Conservation (phyloP, 2,888 invertebrate species). For the Lutraria lutraria region DNA sequence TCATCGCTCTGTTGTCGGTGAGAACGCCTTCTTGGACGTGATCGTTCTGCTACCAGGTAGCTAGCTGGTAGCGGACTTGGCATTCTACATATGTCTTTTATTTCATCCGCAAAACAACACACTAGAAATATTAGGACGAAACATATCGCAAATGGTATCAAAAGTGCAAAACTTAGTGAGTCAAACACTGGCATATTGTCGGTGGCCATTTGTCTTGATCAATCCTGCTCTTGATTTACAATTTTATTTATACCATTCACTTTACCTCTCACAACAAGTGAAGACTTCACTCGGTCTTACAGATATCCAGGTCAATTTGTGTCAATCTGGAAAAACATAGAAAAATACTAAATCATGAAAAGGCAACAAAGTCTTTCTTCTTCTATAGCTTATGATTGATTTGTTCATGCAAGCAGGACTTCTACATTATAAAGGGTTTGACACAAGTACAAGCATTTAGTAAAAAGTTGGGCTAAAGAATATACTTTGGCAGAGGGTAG, state of each 20-base stretch:
- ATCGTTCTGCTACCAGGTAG: slow-evolving; percentile 50
- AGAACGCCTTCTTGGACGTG: neutral
- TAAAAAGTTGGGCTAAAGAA: no score
- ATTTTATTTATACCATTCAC: neutral
- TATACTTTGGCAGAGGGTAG: no score
- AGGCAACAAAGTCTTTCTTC: no score
- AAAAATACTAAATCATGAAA: no score
- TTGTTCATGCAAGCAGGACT: no score
- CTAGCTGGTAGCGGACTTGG: slow-evolving; percentile 68
- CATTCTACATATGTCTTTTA: slow-evolving; percentile 73
- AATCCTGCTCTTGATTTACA: neutral
- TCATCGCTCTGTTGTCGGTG: slow-evolving; percentile 37
- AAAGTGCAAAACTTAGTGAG: slow-evolving; percentile 71
- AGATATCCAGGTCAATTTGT: no score
- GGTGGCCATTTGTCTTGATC: neutral
- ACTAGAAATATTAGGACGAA: slow-evolving; percentile 72
- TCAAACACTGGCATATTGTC: slow-evolving; percentile 60
- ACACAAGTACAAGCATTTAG: no score
- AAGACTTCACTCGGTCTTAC: no score
- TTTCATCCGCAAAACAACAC: slow-evolving; percentile 74
- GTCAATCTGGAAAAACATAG: no score
- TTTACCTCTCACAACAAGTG: no score
- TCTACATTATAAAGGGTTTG: no score
- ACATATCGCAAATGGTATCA: slow-evolving; percentile 74
- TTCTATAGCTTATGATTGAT: no score